Evolutionary conservation across 2,888 invertebrate genomes (phyloP).

Genomic region (Drepanosiphum platanoidis): DNA sequence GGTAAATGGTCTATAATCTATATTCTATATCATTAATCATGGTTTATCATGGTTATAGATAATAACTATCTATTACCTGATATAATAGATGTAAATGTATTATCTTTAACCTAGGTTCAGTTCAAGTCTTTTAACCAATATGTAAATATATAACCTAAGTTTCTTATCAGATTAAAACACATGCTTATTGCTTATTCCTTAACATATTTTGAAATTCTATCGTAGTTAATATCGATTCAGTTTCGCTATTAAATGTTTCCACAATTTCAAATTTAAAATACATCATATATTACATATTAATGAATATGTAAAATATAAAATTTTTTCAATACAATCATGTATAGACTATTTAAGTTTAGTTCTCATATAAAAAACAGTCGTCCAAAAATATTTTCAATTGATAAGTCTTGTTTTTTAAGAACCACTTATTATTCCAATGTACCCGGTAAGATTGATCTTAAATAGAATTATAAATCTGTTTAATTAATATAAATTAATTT

Average conservation of each 20-base stretch:
- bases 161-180: constrained; percentile 39
- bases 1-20: too few species aligned
- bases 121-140: too few species aligned
- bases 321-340: constrained; percentile 24
- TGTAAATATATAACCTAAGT: constrained; percentile 50
- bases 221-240: background rate
- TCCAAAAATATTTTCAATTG: constrained; percentile 19
- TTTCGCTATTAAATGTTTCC: background rate
- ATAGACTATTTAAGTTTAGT: constrained; percentile 46
- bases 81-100: too few species aligned
- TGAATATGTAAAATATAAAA: constrained; percentile 15
- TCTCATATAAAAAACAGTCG: constrained; percentile 42
- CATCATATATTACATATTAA: background rate
- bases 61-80: too few species aligned
- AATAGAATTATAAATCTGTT: background rate
- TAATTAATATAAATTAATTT: background rate
- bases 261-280: background rate
- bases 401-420: background rate
- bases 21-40: too few species aligned
- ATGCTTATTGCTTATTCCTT: background rate
- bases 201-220: background rate
- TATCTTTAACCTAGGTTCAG: too few species aligned
- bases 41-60: too few species aligned
- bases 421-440: constrained; percentile 18
- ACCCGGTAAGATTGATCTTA: constrained; percentile 2